A percentile compares a stretch with the other conserved stretches of the same genome.
Conservation (phyloP, 2,113 vertebrate genomes). For the Urocitellus parryii region DNA sequence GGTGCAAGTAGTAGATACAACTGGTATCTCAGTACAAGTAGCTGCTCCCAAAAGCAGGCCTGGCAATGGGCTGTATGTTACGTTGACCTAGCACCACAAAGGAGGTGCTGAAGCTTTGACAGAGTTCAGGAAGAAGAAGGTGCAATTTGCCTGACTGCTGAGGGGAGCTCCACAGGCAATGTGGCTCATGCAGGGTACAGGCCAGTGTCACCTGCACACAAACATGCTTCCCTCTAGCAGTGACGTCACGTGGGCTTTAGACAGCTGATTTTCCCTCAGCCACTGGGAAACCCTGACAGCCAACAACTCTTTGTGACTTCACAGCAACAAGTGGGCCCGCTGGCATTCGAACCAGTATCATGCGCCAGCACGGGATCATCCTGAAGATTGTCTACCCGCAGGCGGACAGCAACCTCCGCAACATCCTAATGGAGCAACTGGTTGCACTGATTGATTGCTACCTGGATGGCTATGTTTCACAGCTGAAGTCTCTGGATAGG, state of each 20-base stretch:
- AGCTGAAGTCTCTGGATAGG: conserved; percentile 93
- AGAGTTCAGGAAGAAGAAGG: neutral
- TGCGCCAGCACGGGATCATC: conserved; percentile 92
- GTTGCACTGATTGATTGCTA: conserved; percentile 93
- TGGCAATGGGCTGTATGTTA: neutral
- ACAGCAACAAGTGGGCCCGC: conserved; percentile 89
- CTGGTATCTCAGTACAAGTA: neutral
- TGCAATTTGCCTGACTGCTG: neutral
- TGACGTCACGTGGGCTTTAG: neutral
- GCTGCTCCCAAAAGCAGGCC: neutral
- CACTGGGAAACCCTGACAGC: neutral
- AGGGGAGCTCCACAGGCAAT: neutral
- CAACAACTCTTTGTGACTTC: neutral
- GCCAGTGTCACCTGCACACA: neutral
- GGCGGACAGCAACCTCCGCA: conserved; percentile 92
- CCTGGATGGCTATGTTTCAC: conserved; percentile 93
- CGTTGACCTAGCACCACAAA: neutral
- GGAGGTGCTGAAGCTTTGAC: neutral
- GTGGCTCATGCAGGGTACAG: neutral
- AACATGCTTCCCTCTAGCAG: neutral
- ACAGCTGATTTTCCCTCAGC: neutral
- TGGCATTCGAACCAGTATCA: conserved; percentile 89
- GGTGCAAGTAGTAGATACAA: neutral
- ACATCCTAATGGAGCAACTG: conserved; percentile 93
- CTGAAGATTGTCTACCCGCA: conserved; percentile 94